Percentiles rank a stretch among this genome's conserved stretches.
Evolutionary conservation across 2,888 invertebrate species (phyloP).

Genomic region (Caenorhabditis japonica): DNA sequence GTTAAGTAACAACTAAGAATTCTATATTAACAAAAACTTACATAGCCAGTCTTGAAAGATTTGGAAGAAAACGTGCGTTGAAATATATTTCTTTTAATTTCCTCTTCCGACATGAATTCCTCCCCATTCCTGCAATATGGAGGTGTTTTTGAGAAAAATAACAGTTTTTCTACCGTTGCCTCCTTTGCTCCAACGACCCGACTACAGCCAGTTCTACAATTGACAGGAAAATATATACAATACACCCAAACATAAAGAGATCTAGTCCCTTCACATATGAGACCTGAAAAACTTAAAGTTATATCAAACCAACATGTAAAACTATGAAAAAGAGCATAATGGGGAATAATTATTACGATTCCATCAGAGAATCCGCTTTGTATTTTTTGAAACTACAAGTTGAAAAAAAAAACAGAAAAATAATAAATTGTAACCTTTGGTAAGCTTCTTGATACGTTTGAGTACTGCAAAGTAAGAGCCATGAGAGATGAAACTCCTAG

Average conservation of each 20-base stretch:
- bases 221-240: conserved; percentile 74
- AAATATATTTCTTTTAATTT: conserved; percentile 63
- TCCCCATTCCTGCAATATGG: conserved; percentile 36
- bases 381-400: conserved; percentile 21
- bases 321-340: not conserved
- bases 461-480: conserved; percentile 76
- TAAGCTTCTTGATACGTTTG: conserved; percentile 73
- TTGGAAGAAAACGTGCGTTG: conserved; percentile 66
- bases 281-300: conserved; percentile 65
- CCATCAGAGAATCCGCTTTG: conserved; percentile 42
- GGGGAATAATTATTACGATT: conserved; percentile 37
- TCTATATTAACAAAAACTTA: conserved; percentile 27
- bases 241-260: conserved; percentile 75
- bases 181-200: conserved; percentile 56
- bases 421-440: conserved; percentile 67
- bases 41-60: conserved; percentile 62
- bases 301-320: no score
- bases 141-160: not conserved
- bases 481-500: conserved; percentile 76
- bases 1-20: conserved; percentile 17
- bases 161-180: conserved; percentile 10
- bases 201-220: conserved; percentile 69
- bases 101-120: conserved; percentile 66
- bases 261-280: conserved; percentile 76
- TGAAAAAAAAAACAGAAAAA: not conserved